Conservation (phyloP, 2,797 vertebrate species). For the Gorsachius magnificus region DNA sequence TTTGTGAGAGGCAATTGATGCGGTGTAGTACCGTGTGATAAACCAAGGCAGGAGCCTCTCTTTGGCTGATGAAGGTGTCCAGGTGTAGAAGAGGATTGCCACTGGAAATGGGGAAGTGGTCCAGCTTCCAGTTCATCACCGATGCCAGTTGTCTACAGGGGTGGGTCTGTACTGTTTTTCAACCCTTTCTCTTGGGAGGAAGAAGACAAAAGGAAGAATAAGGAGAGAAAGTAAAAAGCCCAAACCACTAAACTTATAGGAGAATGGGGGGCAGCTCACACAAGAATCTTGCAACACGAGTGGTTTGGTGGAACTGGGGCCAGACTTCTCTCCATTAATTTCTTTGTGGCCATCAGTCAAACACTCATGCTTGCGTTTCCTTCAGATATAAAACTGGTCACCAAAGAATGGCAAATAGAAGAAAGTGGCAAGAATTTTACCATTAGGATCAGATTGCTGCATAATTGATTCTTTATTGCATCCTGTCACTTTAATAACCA, state of each 20-base stretch:
- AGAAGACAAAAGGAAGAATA: not conserved
- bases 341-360: not conserved
- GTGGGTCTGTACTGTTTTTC: not conserved
- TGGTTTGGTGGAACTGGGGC: not conserved
- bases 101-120: not conserved
- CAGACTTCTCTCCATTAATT: not conserved
- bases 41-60: not conserved
- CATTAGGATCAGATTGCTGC: conserved; percentile 36
- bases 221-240: not conserved
- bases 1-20: not conserved
- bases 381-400: not conserved
- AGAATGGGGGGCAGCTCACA: not conserved
- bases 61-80: not conserved
- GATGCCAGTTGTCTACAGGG: not conserved
- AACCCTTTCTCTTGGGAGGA: not conserved
- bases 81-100: not conserved
- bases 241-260: not conserved
- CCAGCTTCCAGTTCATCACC: not conserved
- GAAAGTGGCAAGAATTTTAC: conserved; percentile 17
- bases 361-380: not conserved
- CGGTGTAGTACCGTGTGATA: not conserved
- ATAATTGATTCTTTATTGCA: conserved; percentile 47
- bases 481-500: conserved; percentile 66
- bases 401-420: not conserved
- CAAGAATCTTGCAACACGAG: not conserved